Base-by-base conservation (phyloP, 2,113 vertebrate genomes). In the Typhlomys cinereus region DNA sequence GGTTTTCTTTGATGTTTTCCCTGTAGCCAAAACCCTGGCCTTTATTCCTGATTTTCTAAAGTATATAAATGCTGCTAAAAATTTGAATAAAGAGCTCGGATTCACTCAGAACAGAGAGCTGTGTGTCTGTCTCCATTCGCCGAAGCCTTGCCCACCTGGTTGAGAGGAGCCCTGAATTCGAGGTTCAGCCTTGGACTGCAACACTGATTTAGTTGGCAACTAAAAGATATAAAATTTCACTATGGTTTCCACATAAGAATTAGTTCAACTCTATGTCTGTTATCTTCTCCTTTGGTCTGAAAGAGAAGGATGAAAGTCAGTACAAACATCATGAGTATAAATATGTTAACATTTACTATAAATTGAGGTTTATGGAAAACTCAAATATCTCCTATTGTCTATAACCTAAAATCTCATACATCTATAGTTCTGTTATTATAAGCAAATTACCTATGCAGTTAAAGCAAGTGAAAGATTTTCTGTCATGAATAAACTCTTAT, bases 161-260 rank as follows among this genome's bases (percentile, higher is more conserved):
- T n/a, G n/a, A n/a, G n/a, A n/a, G n/a, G n/a, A n/a, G n/a, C n/a
- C n/a, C n/a, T n/a, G n/a, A n/a, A n/a, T n/a, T n/a, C n/a, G n/a
- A n/a, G n/a, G n/a, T n/a, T n/a, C n/a, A n/a, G n/a, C n/a, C n/a
- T n/a, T n/a, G n/a, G n/a, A n/a, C n/a, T n/a, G n/a, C n/a, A n/a
- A n/a, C n/a, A n/a, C n/a, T n/a, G n/a, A n/a, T 90, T 90, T 94
- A 50, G 59, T 92, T 94, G 87, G 54, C 91, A 93, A 93, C 15
- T 7, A 34, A 79, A 75, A 88, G 73, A 93, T 50, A 70, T 6
- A 92, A 88, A 86, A 86, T 85, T 95, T 84, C 5, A 70, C 44
- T 27, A 64, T 81, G 44, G n/a, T 90, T 80, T 31, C 36, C 23
- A 76, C 7, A 64, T 41, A 87, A 71, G n/a, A 10, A 13, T 46